Conservation (phyloP, 2,797 vertebrate genomes). For the Danio tinwini region DNA sequence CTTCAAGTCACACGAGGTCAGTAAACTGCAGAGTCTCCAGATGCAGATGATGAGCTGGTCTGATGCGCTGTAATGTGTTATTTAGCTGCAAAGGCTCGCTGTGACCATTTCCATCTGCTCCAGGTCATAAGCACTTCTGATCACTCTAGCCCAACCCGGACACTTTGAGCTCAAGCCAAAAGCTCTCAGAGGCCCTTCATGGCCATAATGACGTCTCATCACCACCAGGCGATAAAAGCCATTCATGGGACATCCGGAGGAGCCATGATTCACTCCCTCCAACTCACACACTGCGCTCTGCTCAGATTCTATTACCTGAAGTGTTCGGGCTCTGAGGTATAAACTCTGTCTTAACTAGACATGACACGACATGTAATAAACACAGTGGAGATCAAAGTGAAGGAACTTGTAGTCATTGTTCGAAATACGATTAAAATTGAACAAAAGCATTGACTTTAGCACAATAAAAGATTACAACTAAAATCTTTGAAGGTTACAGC, state of each 20-base stretch:
- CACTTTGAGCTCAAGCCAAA: constrained; percentile 30
- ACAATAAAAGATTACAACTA: too few species aligned
- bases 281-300: not conserved
- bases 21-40: not conserved
- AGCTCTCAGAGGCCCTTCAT: not conserved
- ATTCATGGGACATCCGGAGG: constrained; percentile 6
- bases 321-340: not conserved
- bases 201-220: constrained; percentile 14
- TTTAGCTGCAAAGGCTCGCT: not conserved
- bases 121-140: constrained; percentile 25
- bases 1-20: constrained; percentile 2
- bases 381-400: too few species aligned
- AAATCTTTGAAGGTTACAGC: too few species aligned
- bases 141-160: constrained; percentile 4
- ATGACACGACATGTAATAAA: not conserved
- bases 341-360: not conserved
- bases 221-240: constrained; percentile 17
- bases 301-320: not conserved
- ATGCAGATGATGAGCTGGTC: constrained; percentile 42
- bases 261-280: not conserved
- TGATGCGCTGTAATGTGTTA: constrained; percentile 33
- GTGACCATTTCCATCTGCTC: constrained; percentile 34
- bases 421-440: too few species aligned
- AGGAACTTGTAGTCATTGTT: too few species aligned
- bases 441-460: too few species aligned